A percentile compares a stretch with the other conserved stretches of the same genome.
phyloP scores from a whole-genome alignment of 1,140 invertebrate species.

The Elymnias hypermnestra region DNA sequence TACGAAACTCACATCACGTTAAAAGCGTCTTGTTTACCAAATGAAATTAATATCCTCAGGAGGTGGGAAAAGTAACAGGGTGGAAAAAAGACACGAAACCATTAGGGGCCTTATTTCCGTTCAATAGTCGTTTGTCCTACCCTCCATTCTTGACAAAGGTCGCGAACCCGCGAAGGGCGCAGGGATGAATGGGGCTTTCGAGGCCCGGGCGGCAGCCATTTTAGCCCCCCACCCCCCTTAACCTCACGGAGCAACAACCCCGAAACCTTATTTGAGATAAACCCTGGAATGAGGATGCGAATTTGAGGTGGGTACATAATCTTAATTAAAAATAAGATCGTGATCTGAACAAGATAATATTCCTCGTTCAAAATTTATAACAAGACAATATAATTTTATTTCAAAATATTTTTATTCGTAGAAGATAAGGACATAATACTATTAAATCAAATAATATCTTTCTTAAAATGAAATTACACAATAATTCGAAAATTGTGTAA shows the following conservation, averaged over 20 bases:
- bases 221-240: conserved; percentile 5
- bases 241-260: conserved; percentile 57
- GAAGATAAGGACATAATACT: no score
- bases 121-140: conserved; percentile 47
- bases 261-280: conserved; percentile 63
- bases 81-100: conserved; percentile 12
- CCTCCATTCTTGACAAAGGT: conserved; percentile 48
- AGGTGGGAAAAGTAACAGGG: conserved; percentile 9
- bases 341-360: no score
- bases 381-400: no score
- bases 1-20: background rate
- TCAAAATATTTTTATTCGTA: no score
- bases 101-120: conserved; percentile 30
- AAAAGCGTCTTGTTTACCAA: background rate
- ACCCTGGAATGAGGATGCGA: conserved; percentile 30
- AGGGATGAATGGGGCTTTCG: conserved; percentile 48
- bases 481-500: no score
- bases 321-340: conserved; percentile 15
- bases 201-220: conserved; percentile 35
- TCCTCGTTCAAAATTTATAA: no score
- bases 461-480: no score
- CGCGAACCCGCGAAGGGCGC: conserved; percentile 58
- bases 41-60: background rate
- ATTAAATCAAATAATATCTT: no score
- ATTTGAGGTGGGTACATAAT: conserved; percentile 12